Percentiles rank a stretch among this genome's conserved stretches.
Conservation (phyloP, 2,797 vertebrate genomes). For the Gallirallus australis region DNA sequence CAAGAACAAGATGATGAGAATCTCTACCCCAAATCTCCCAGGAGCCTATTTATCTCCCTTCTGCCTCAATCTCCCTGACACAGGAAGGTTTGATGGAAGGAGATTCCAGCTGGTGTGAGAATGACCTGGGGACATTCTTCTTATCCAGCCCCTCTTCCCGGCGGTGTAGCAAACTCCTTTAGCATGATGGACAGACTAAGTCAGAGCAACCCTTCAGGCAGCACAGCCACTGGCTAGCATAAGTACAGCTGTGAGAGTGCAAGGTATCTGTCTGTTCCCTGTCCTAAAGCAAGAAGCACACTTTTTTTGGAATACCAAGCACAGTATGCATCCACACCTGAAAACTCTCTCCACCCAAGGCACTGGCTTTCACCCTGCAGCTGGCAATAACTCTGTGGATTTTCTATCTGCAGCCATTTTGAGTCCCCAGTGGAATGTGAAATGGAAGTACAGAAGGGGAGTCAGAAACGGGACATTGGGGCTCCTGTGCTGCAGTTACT, state of each 20-base stretch:
- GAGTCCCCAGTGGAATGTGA: constrained; percentile 13
- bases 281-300: not conserved
- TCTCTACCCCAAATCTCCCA: constrained; percentile 26
- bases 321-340: not conserved
- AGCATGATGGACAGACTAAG: not conserved
- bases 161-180: not conserved
- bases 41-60: constrained; percentile 36
- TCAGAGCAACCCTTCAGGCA: not conserved
- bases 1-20: constrained; percentile 1
- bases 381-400: not conserved
- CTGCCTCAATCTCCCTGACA: constrained; percentile 24
- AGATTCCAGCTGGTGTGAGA: not conserved
- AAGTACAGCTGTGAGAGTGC: not conserved
- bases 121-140: not conserved
- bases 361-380: not conserved
- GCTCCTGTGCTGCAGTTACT: not conserved
- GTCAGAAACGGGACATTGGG: not conserved
- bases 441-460: constrained; percentile 21
- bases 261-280: not conserved
- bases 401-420: constrained; percentile 62
- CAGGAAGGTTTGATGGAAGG: not conserved
- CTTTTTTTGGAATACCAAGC: not conserved
- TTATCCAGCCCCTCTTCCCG: not conserved
- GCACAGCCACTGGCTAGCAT: not conserved
- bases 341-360: not conserved